Evolutionary conservation across 2,113 vertebrate species (phyloP).

Genomic region (Seriola rivoliana): DNA sequence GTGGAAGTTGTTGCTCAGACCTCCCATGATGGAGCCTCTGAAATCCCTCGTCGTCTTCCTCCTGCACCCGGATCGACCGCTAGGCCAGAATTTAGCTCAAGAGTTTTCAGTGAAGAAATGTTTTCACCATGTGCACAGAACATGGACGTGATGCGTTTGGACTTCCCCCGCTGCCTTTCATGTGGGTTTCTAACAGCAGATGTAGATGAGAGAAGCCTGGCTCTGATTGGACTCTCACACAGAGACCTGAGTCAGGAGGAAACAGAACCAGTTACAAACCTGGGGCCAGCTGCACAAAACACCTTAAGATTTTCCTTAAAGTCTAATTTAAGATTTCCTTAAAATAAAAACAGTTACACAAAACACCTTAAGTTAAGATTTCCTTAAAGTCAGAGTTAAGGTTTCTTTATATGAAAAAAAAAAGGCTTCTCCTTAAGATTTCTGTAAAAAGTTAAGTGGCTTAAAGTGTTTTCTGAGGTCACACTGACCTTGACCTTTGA

Average conservation of each 20-base stretch:
- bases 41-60: slow-evolving; percentile 22
- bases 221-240: slow-evolving; percentile 23
- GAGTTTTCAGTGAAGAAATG: slow-evolving; percentile 10
- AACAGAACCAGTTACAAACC: slow-evolving; percentile 26
- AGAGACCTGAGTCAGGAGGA: slow-evolving; percentile 27
- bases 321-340: too few relatives aligned
- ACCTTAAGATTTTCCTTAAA: too few relatives aligned
- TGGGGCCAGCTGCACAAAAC: neutral
- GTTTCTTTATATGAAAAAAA: too few relatives aligned
- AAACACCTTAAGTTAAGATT: too few relatives aligned
- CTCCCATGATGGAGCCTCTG: slow-evolving; percentile 58
- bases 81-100: too few relatives aligned
- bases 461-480: too few relatives aligned
- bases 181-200: slow-evolving; percentile 47
- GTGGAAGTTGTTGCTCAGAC: slow-evolving; percentile 62
- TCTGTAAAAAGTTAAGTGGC: too few relatives aligned
- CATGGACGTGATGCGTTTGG: slow-evolving; percentile 48
- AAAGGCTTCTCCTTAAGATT: too few relatives aligned
- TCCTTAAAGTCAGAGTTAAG: too few relatives aligned
- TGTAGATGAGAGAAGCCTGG: slow-evolving; percentile 44
- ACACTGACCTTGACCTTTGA: too few relatives aligned
- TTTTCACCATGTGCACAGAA: slow-evolving; percentile 51
- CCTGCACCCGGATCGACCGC: neutral
- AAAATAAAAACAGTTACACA: too few relatives aligned
- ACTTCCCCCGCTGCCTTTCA: slow-evolving; percentile 49